Base-by-base conservation (phyloP, 2,888 invertebrate species). In the Tetropium fuscum region DNA sequence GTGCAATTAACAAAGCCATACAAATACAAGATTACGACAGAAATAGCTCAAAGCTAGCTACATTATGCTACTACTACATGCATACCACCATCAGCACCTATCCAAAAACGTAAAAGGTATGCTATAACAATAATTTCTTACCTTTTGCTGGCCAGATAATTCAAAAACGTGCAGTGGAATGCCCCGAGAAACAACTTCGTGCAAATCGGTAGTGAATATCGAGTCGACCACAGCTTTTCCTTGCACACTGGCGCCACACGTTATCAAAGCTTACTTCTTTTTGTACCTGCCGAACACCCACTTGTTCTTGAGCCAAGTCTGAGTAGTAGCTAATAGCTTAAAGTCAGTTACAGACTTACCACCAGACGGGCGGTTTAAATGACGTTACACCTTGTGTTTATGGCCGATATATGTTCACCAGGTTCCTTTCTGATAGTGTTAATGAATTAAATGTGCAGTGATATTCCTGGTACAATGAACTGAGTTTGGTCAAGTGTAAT, bases 101-200 rank as follows among this genome's bases (percentile, higher is more conserved):
- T 30, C 56, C 34, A 40, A 47, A 65, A 60, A 60, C 49, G 54
- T 44, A 55, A 60, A 53, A 63, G 60, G 53, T 66, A 64, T 61
- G 68, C 69, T 65, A 64, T 55, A 61, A 56, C 71, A 66, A 71
- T 58, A 58, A 56, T 58, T 65, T 69, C 65, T 66, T 69, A 68
- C 69, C 67, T 70, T 69, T 64, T 58, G 64, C 66, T 53, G 60
- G 49, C 59, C 61, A 45, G 58, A 58, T 65, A 69, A 69, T 45
- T 57, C 36, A 55, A 55, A 34, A 19, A n/a, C 44, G 27, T 25
- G 30, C 57, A 11, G 48, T 63, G 75, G 79, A 79, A 80, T 79
- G 73, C 78, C 74, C 71, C 69, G 65, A 73, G 60, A 71, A 77
- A 71, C 74, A 64, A 63, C 67, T 66, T 78, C 77, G 71, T n/a